Evolutionary conservation across 2,113 vertebrate species (phyloP).

Genomic region (Crotalus viridis): DNA sequence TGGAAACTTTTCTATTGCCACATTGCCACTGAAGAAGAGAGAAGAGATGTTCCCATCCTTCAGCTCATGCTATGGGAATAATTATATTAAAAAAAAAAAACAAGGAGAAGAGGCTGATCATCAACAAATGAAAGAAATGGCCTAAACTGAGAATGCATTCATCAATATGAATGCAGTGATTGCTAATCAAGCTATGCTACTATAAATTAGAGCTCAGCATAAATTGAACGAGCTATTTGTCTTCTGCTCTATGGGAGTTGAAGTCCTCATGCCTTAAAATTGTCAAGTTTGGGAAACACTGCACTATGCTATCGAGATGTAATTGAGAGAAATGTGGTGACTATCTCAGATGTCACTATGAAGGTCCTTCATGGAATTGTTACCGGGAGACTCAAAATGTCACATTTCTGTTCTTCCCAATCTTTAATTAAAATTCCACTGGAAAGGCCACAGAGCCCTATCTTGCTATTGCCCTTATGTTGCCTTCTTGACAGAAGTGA

Average conservation of each 20-base stretch:
- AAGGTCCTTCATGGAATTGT: conserved; percentile 44
- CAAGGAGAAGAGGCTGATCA: conserved; percentile 3
- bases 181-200: conserved; percentile 1
- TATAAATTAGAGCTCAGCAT: conserved; percentile 16
- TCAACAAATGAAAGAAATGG: conserved; percentile 10
- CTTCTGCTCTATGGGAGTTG: neutral
- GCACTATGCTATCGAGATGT: neutral
- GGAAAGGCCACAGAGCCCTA: conserved; percentile 62
- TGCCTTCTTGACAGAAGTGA: neutral
- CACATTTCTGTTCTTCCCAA: conserved; percentile 43
- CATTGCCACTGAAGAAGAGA: neutral
- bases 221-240: conserved; percentile 11
- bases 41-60: neutral
- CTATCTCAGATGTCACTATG: conserved; percentile 44
- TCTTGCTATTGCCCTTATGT: conserved; percentile 38
- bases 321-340: conserved; percentile 34
- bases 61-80: neutral
- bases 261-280: too few species aligned
- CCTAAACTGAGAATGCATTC: conserved; percentile 3
- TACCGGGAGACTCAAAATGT: conserved; percentile 45
- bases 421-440: conserved; percentile 60
- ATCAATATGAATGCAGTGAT: neutral
- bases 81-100: neutral
- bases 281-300: too few species aligned
- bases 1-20: conserved; percentile 29